phyloP scores from a whole-genome alignment of 2,113 vertebrate species.

The Odontophorus gujanensis region DNA sequence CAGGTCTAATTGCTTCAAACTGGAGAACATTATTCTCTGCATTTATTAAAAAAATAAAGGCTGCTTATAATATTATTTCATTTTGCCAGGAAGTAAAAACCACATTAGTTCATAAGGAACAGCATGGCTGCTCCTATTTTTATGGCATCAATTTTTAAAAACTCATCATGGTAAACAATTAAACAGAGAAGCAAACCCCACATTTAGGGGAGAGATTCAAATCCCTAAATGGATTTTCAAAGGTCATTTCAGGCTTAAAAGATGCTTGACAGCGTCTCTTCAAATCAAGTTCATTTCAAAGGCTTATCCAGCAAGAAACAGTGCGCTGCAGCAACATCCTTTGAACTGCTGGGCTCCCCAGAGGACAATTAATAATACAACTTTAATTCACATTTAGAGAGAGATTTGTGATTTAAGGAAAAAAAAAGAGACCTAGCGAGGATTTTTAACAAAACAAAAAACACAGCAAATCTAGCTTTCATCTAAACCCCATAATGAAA shows the following conservation, averaged over 20 bases:
- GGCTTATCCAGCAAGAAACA: conserved; percentile 54
- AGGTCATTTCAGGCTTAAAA: conserved; percentile 61
- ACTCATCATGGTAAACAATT: conserved; percentile 73
- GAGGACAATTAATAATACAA: conserved; percentile 76
- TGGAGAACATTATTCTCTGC: conserved; percentile 62
- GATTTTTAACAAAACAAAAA: conserved; percentile 55
- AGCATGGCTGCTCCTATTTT: conserved; percentile 59
- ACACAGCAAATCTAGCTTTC: conserved; percentile 32
- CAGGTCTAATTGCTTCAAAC: conserved; percentile 69
- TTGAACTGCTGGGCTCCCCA: conserved; percentile 50
- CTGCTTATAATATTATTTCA: conserved; percentile 62
- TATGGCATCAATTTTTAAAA: conserved; percentile 73
- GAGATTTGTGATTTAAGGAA: conserved; percentile 32
- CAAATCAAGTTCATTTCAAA: conserved; percentile 66
- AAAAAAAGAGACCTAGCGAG: background rate
- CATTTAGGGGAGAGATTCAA: conserved; percentile 63
- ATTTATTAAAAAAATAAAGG: conserved; percentile 72
- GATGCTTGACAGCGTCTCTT: conserved; percentile 51
- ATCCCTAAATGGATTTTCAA: conserved; percentile 74
- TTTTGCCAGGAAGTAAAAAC: conserved; percentile 62
- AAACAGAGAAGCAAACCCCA: conserved; percentile 67
- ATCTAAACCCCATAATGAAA: conserved; percentile 42
- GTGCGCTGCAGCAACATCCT: conserved; percentile 9
- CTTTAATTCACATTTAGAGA: conserved; percentile 72
- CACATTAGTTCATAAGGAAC: conserved; percentile 53